Evolutionary conservation across 2,888 invertebrate genomes (phyloP), one percentile per base, ranked within the genome.

Genomic region (Amorpha juglandis): DNA sequence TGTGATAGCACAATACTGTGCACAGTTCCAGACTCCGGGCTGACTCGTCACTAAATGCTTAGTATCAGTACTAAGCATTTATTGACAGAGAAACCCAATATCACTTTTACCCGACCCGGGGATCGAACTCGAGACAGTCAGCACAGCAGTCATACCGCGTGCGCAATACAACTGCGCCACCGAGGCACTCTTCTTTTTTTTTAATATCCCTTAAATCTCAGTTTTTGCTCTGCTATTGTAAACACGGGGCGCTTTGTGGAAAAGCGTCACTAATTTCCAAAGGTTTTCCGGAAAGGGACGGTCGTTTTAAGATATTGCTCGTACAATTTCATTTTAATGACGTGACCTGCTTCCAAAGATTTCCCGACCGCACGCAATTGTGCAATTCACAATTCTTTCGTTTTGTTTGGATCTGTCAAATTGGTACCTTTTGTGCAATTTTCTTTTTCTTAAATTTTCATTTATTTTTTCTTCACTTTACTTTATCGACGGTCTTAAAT

Each of bases 201-300:
- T 65, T 19, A 48, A 64, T 38, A 58, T 58, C 48, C 58, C 35
- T 48, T 48, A 58, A 64, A 35, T 33, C 64, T 14, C 63, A 14
- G 47, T 27, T 0, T 53, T 64, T 11, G 55, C 8, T 42, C 48
- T 11, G 21, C 53, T 21, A 27, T 66, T 66, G 63, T 55, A 52
- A 52, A 63, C 51, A 62, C 53, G 16, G 21, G 38, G 48, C 8
- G 62, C 62, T 66, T 66, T 66, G 65, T 66, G 33, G n/a, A 62
- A 35, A 51, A 68, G 68, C 67, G 68, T 69, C 66, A 67, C 69
- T 68, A 69, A 70, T 66, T 70, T 70, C 67, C 51, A 67, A 68
- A 67, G 69, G 64, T 64, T 70, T 65, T 64, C 53, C 67, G 68
- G 65, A 65, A 62, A 47, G 62, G 63, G 62, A 67, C 67, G 48